These are phyloP conservation scores for Hermaeophaga mercurialis DNA, from an alignment of 2,888 invertebrate genomes.

Conservation along the genomic window DNA sequence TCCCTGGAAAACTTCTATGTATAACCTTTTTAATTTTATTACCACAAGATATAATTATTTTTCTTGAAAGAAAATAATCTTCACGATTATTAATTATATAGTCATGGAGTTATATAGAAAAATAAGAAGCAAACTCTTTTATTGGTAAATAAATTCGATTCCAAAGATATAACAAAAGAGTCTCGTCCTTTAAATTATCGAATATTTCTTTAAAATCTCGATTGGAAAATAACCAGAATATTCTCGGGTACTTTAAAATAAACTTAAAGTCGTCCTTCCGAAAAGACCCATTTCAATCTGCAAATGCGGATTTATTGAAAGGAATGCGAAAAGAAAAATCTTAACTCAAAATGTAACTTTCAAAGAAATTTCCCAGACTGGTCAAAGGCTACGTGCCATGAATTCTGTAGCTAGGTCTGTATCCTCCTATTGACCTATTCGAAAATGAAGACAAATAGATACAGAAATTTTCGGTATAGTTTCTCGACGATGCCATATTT, in stretches of 20 bases:
- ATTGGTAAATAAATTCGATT: too few relatives aligned
- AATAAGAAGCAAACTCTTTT: too few relatives aligned
- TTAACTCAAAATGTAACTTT: constrained; percentile 42
- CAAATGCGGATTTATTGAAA: constrained; percentile 30
- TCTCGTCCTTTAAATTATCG: background rate
- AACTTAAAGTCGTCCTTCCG: constrained; percentile 10
- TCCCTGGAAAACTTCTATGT: too few relatives aligned
- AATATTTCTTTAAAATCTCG: background rate
- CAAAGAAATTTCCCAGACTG: constrained; percentile 39
- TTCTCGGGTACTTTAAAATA: constrained; percentile 8
- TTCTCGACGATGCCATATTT: constrained; percentile 8
- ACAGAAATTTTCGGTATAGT: constrained; percentile 30
- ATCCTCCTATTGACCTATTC: constrained; percentile 32
- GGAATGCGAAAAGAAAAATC: constrained; percentile 41
- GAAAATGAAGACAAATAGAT: constrained; percentile 38
- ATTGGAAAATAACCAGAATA: constrained; percentile 1
- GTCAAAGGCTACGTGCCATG: constrained; percentile 33
- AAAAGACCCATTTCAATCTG: constrained; percentile 24
- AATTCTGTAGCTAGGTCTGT: constrained; percentile 21
- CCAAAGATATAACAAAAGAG: too few relatives aligned
- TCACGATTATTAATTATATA: too few relatives aligned
- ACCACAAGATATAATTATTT: too few relatives aligned
- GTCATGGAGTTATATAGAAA: too few relatives aligned
- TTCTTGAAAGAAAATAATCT: too few relatives aligned
- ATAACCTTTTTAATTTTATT: too few relatives aligned